Conservation (phyloP, 2,797 vertebrate genomes). For the Danio albolineatus region DNA sequence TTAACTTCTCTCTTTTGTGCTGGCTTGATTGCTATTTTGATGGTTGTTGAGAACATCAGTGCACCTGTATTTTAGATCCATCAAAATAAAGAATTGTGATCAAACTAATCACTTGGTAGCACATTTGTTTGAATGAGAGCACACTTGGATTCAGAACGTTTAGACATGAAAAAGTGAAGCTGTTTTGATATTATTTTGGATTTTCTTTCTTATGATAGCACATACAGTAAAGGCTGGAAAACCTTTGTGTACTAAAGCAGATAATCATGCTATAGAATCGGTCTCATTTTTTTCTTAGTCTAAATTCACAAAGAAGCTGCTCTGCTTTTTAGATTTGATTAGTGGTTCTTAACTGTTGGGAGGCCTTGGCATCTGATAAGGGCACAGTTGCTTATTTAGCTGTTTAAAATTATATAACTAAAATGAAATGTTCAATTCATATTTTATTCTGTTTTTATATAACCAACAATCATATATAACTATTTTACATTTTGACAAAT, state of each 20-base stretch:
- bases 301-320: not conserved
- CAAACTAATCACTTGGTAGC: slow-evolving; percentile 31
- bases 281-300: slow-evolving; percentile 2
- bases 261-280: not conserved
- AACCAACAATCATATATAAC: too few species aligned
- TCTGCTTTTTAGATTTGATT: not conserved
- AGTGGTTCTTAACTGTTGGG: not conserved
- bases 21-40: slow-evolving; percentile 29
- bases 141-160: not conserved
- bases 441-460: too few species aligned
- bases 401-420: not conserved
- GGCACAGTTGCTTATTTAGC: not conserved
- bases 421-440: too few species aligned
- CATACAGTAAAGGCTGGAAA: not conserved
- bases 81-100: slow-evolving; percentile 62
- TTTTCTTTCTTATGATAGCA: not conserved
- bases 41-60: slow-evolving; percentile 39
- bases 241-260: too few species aligned
- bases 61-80: slow-evolving; percentile 47
- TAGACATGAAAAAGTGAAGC: not conserved
- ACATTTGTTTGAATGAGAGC: not conserved
- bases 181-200: not conserved
- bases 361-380: not conserved
- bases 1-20: slow-evolving; percentile 42
- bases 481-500: too few species aligned